Conservation (phyloP, 2,797 vertebrate species). For the Discoglossus pictus region DNA sequence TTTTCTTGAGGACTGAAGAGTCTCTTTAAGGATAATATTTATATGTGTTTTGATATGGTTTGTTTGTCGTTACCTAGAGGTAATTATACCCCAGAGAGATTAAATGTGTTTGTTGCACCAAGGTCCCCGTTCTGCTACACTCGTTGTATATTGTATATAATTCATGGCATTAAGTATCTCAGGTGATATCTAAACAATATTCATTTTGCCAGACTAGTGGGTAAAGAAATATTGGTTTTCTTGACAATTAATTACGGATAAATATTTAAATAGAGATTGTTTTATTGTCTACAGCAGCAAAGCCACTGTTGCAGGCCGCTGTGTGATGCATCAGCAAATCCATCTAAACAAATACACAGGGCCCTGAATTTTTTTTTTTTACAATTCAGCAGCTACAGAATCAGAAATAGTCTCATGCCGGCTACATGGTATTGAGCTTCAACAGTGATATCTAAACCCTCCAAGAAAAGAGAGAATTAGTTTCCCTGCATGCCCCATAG, state of each 20-base stretch:
- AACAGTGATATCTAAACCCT: conserved; percentile 38
- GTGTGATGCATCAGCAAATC: conserved; percentile 47
- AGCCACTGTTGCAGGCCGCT: conserved; percentile 35
- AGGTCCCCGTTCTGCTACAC: conserved; percentile 4
- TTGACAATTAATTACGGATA: conserved; percentile 12
- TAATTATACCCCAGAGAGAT: conserved; percentile 34
- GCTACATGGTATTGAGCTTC: conserved; percentile 31
- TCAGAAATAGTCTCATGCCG: conserved; percentile 26
- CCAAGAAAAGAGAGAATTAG: conserved; percentile 46
- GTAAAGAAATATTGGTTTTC: conserved; percentile 12
- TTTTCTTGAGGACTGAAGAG: too few relatives aligned
- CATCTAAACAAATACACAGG: conserved; percentile 25
- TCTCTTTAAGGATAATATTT: background rate
- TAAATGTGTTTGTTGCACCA: background rate
- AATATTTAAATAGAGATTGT: conserved; percentile 39
- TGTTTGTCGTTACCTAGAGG: conserved; percentile 19
- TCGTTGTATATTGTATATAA: background rate
- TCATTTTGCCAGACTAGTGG: background rate
- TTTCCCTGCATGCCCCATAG: conserved; percentile 16
- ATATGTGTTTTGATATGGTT: conserved; percentile 16
- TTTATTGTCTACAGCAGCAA: conserved; percentile 33
- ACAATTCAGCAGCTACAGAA: conserved; percentile 46
- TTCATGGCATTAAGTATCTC: conserved; percentile 10
- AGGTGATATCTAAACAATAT: conserved; percentile 12
- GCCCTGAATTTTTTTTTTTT: conserved; percentile 26